Percentiles rank a stretch among this genome's conserved stretches.
Evolutionary conservation across 2,113 vertebrate species (phyloP).

Genomic region (Microtus oregoni): DNA sequence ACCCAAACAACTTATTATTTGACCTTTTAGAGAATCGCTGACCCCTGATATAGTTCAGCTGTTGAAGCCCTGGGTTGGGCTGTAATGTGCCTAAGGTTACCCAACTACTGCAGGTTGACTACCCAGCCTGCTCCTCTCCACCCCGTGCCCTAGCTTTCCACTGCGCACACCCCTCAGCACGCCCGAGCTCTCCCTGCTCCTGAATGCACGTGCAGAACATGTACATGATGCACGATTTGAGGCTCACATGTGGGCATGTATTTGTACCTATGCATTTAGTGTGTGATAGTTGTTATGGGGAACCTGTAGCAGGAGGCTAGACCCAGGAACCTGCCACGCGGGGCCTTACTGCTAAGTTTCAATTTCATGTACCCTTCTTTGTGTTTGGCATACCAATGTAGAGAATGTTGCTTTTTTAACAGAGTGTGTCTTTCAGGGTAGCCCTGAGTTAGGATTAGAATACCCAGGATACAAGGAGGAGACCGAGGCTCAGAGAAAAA

Average conservation of each 20-base stretch:
- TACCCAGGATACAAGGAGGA: neutral
- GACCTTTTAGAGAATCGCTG: neutral
- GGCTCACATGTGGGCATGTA: fast-evolving
- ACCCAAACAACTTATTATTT: slow-evolving; percentile 4
- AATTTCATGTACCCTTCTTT: neutral
- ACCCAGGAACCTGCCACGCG: neutral
- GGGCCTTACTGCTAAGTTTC: neutral
- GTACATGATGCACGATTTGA: neutral
- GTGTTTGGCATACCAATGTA: neutral
- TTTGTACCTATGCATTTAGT: neutral
- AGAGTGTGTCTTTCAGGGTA: neutral
- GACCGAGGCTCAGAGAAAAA: neutral
- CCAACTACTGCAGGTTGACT: neutral
- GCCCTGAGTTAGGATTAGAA: slow-evolving; percentile 3
- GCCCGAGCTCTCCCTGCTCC: neutral
- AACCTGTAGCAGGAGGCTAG: neutral
- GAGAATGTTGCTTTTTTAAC: neutral
- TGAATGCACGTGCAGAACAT: neutral
- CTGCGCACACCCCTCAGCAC: neutral
- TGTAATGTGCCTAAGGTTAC: neutral
- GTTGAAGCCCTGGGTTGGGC: neutral
- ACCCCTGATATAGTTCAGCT: neutral
- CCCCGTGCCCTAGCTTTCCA: no score
- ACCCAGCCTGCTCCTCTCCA: neutral
- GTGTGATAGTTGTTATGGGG: neutral